Evolutionary conservation across 2,797 vertebrate genomes (phyloP).

Genomic region (Argentina silus): DNA sequence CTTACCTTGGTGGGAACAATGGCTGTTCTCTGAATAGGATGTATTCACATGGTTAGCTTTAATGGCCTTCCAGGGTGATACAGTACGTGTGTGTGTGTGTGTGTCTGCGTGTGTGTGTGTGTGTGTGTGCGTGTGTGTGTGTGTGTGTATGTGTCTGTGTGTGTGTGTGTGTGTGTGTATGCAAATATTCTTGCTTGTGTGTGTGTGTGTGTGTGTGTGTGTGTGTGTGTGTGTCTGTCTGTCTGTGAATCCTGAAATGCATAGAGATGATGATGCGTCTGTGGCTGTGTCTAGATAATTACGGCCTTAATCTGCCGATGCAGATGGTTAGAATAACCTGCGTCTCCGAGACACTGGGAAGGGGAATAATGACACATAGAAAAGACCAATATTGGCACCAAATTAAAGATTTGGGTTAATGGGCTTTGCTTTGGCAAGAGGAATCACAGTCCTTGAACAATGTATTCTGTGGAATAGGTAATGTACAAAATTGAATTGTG

Average conservation of each 20-base stretch:
- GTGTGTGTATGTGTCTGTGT: conserved; percentile 23
- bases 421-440: conserved; percentile 19
- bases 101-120: conserved; percentile 10
- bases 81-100: conserved; percentile 36
- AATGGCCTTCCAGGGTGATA: conserved; percentile 78
- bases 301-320: conserved; percentile 80
- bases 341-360: conserved; percentile 41
- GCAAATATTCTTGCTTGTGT: conserved; percentile 10
- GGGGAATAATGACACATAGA: conserved; percentile 72
- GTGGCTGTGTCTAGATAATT: conserved; percentile 76
- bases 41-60: conserved; percentile 78
- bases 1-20: conserved; percentile 84
- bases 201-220: conserved; percentile 26
- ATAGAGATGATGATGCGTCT: conserved; percentile 51
- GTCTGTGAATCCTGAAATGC: conserved; percentile 48
- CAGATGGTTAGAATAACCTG: conserved; percentile 80
- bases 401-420: conserved; percentile 68
- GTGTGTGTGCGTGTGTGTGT: conserved; percentile 23
- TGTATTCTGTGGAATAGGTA: conserved; percentile 39
- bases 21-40: conserved; percentile 76
- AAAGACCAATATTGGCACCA: conserved; percentile 68
- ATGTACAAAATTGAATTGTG: conserved; percentile 10
- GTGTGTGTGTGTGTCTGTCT: conserved; percentile 26
- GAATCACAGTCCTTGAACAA: conserved; percentile 31
- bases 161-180: conserved; percentile 11